A percentile compares a stretch with the other conserved stretches of the same genome.
These are phyloP conservation scores for Callyntrura guangdongensis DNA, from an alignment of 2,888 invertebrate genomes.

Conservation along the genomic window DNA sequence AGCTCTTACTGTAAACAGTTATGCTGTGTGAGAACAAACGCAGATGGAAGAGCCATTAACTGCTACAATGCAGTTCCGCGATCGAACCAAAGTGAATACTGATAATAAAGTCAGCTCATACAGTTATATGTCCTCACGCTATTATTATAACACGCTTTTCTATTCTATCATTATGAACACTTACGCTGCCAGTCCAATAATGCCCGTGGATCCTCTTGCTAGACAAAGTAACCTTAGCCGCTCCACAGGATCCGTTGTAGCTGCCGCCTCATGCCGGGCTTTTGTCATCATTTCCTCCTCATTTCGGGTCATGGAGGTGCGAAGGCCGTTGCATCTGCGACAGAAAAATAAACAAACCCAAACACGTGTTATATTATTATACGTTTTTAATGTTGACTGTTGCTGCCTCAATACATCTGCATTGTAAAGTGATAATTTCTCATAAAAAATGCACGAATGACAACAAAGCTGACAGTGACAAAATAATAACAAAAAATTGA, in stretches of 20 bases:
- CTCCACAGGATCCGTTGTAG: conserved; percentile 92
- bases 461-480: conserved; percentile 28
- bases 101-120: not conserved
- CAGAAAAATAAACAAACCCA: conserved; percentile 30
- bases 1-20: no score
- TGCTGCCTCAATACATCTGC: not conserved
- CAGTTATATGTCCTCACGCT: no score
- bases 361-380: not conserved
- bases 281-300: conserved; percentile 87
- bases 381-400: not conserved
- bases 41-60: not conserved
- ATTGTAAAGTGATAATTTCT: not conserved
- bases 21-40: not conserved
- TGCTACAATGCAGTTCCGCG: not conserved
- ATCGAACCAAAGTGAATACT: not conserved
- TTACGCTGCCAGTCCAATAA: conserved; percentile 94
- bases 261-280: conserved; percentile 87
- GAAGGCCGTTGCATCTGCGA: conserved; percentile 87
- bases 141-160: no score
- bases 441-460: not conserved
- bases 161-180: conserved; percentile 75
- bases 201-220: conserved; percentile 94
- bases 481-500: conserved; percentile 2
- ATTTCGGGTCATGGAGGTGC: conserved; percentile 91
- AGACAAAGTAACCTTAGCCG: conserved; percentile 94